Percentiles rank a stretch among this genome's conserved stretches.
Evolutionary conservation across 2,113 vertebrate genomes (phyloP).

Genomic region (Pseudois nayaur): DNA sequence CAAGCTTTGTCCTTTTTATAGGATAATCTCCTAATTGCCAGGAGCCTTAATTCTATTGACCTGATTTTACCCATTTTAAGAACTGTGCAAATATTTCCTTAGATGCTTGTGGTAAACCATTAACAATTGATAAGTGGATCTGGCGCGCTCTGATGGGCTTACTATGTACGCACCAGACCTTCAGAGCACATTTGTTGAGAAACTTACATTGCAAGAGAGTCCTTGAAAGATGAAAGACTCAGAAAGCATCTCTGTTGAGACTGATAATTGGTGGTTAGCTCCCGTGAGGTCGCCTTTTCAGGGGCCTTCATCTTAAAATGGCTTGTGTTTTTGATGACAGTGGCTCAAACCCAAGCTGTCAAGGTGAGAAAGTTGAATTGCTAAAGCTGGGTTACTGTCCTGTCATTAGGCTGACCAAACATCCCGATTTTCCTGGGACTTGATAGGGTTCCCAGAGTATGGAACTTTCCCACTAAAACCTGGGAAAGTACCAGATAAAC

Average conservation of each 20-base stretch:
- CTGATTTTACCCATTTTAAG: conserved; percentile 9
- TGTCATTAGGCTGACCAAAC: background rate
- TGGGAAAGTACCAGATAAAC: background rate
- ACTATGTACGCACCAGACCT: background rate
- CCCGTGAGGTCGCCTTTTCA: background rate
- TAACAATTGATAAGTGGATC: background rate
- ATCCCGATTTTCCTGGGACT: background rate
- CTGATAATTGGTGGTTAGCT: background rate
- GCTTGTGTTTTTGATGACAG: background rate
- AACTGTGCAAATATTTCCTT: conserved; percentile 39
- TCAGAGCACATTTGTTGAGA: background rate
- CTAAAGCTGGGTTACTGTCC: background rate
- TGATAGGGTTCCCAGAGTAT: background rate
- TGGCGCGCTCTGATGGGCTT: rapidly evolving
- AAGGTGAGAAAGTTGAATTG: background rate
- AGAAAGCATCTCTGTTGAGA: background rate
- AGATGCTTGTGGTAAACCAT: background rate
- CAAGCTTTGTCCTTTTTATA: conserved; percentile 44
- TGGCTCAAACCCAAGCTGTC: background rate
- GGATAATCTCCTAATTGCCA: conserved; percentile 42
- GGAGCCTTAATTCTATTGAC: conserved; percentile 47
- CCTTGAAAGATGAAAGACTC: background rate
- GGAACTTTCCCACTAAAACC: background rate
- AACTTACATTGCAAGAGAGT: background rate
- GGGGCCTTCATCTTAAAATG: background rate